Conservation (phyloP, 1,140 invertebrate genomes). For the Musca vetustissima region DNA sequence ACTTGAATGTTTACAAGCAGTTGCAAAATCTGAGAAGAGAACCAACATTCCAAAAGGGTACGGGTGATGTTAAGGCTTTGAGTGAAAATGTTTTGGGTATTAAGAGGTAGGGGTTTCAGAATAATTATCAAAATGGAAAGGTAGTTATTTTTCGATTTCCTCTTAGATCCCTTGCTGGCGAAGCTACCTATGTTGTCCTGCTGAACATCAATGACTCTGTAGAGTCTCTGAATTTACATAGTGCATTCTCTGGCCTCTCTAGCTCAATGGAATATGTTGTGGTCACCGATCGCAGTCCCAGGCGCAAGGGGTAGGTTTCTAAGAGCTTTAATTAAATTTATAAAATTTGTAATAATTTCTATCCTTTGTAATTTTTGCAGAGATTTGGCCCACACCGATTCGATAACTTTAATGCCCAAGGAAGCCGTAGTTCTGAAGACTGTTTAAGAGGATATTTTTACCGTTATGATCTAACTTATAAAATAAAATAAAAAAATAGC, state of each 20-base stretch:
- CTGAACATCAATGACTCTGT: conserved; percentile 45
- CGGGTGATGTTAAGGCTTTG: conserved; percentile 42
- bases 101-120: conserved; percentile 50
- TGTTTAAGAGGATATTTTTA: conserved; percentile 25
- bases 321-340: no score
- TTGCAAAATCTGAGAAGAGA: conserved; percentile 40
- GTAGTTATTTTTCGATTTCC: neutral
- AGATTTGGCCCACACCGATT: conserved; percentile 40
- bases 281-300: conserved; percentile 41
- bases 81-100: conserved; percentile 56
- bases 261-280: conserved; percentile 41
- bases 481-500: no score
- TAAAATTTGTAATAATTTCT: neutral
- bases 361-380: conserved; percentile 17
- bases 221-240: conserved; percentile 42
- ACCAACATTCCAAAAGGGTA: conserved; percentile 54
- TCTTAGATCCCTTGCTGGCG: conserved; percentile 36
- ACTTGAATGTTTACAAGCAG: conserved; percentile 51
- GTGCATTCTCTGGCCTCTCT: conserved; percentile 35
- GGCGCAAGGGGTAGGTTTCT: conserved; percentile 44
- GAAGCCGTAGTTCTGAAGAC: conserved; percentile 47
- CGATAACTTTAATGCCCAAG: conserved; percentile 46
- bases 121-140: neutral
- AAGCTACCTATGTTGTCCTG: conserved; percentile 41
- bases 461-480: no score